Evolutionary conservation across 2,888 invertebrate genomes (phyloP).

Genomic region (Hedychridium roseum): DNA sequence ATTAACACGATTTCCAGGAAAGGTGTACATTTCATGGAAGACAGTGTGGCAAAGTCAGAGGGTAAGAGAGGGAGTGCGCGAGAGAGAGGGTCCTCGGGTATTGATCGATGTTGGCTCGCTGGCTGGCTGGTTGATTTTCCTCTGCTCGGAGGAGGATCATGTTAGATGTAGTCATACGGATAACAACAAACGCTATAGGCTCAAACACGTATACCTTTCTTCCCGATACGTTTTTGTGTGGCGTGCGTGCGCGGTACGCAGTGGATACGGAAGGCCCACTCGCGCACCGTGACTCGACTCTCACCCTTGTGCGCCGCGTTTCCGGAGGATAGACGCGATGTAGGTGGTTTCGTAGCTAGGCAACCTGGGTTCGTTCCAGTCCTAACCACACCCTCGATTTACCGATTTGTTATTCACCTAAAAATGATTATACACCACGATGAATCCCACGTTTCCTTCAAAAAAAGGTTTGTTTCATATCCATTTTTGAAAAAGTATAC

Average conservation of each 20-base stretch:
- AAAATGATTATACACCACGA: constrained; percentile 36
- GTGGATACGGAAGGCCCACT: background rate
- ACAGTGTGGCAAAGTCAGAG: constrained; percentile 22
- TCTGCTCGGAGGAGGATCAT: constrained; percentile 57
- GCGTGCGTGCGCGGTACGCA: background rate
- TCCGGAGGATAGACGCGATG: constrained; percentile 40
- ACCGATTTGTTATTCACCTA: constrained; percentile 60
- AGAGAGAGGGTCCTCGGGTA: constrained; percentile 50
- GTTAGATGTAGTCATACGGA: constrained; percentile 46
- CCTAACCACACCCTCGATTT: constrained; percentile 58
- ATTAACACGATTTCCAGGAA: constrained; percentile 47
- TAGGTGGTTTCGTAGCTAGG: constrained; percentile 57
- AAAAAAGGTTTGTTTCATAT: background rate
- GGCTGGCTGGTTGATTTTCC: constrained; percentile 52
- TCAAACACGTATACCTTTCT: constrained; percentile 18
- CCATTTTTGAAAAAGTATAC: background rate
- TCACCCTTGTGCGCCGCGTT: constrained; percentile 15
- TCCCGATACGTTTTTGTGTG: background rate
- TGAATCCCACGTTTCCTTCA: background rate
- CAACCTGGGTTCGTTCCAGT: constrained; percentile 56
- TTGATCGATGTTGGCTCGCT: constrained; percentile 53
- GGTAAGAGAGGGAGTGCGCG: constrained; percentile 1
- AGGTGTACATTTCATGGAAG: constrained; percentile 42
- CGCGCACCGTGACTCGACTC: background rate
- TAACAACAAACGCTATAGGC: constrained; percentile 26